Evolutionary conservation across 2,888 invertebrate species (phyloP).

Genomic region (Fragum whitleyi): DNA sequence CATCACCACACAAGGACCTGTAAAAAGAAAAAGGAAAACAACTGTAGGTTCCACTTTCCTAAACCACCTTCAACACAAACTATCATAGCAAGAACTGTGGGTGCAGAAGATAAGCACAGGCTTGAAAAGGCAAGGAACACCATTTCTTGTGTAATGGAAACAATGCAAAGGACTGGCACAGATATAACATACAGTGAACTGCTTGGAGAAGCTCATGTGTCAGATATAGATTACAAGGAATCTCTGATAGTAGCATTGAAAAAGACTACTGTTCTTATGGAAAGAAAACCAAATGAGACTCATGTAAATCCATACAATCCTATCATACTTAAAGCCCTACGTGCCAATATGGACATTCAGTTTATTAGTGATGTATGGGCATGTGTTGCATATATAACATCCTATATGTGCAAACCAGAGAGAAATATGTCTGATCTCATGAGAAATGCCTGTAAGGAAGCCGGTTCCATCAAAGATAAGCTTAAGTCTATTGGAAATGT

Average conservation of each 20-base stretch:
- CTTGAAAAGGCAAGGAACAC: not conserved
- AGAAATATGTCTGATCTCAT: conserved; percentile 48
- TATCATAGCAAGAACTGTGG: conserved; percentile 27
- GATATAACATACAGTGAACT: conserved; percentile 17
- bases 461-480: conserved; percentile 7
- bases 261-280: conserved; percentile 31
- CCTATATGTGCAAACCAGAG: conserved; percentile 54
- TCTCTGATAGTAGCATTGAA: conserved; percentile 28
- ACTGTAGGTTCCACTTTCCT: conserved; percentile 47
- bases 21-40: conserved; percentile 37
- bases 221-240: conserved; percentile 3
- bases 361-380: conserved; percentile 53
- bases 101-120: conserved; percentile 23
- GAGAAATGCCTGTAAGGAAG: conserved; percentile 55
- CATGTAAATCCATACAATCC: conserved; percentile 52
- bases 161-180: conserved; percentile 3
- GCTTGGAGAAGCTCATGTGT: conserved; percentile 13
- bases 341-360: conserved; percentile 17
- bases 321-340: conserved; percentile 35
- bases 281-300: conserved; percentile 33
- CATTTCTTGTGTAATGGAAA: not conserved
- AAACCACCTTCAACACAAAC: conserved; percentile 27
- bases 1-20: conserved; percentile 53
- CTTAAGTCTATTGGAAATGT: conserved; percentile 36
- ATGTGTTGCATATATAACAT: conserved; percentile 34